Base-by-base conservation (phyloP, 1,140 invertebrate genomes). In the Reticulitermes speratus region DNA sequence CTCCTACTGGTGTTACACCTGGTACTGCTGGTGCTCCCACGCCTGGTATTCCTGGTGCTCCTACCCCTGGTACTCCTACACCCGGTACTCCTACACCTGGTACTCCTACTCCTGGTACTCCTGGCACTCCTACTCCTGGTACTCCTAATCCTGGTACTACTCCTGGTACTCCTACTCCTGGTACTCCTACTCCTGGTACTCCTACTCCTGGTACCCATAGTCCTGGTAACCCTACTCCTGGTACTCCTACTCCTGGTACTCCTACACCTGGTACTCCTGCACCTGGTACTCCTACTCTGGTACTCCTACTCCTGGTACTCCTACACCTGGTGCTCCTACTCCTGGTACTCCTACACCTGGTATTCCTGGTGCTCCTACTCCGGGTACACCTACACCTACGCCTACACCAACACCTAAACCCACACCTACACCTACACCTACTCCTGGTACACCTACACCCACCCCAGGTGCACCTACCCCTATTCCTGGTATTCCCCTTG, bases 151-250 rank as follows among this genome's bases (percentile, higher is more conserved):
- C 87, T 45, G 44, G 44, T 88, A 88, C 44, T 83, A 0, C 85
- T 44, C 75, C 85, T n/a, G 85, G 44, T 55, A 84, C 59, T 81
- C 81, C 75, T 86, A n/a, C 25, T 25, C 84, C 83, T 85, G 82
- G 87, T 59, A 85, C 30, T 0, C 86, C 82, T 86, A 87, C 87
- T 19, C 87, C 88, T 21, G 89, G 88, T 86, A 87, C 86, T 86
- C 45, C 85, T 12, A 83, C 86, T 32, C 45, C 52, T 45, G 82
- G 44, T 84, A 84, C 87, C 11, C 87, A 38, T 44, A 87, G 87
- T 59, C 87, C 87, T 16, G 87, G 86, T 87, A 86, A 84, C 86
- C 75, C 87, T 86, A 30, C 83, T 84, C 65, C 75, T 5, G 86
- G 86, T 44, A 23, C 44, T 83, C 59, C 86, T 19, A 75, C 81